Evolutionary conservation across 2,797 vertebrate species (phyloP).

Genomic region (Tolypeutes matacus): DNA sequence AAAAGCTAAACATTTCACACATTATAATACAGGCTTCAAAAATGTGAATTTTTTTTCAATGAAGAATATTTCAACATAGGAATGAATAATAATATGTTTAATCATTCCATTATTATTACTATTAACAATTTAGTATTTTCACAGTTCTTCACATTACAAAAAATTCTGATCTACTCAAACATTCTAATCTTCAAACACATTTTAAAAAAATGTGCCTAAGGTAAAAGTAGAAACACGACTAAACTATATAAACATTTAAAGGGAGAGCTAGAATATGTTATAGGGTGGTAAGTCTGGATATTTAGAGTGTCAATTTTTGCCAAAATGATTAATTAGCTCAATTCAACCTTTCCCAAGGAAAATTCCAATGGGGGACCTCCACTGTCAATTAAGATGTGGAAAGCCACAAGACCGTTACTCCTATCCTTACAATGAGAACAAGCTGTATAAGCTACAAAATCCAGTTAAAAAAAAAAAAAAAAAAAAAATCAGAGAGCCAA

Average conservation of each 20-base stretch:
- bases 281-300: background rate
- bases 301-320: slow-evolving; percentile 12
- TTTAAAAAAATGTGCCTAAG: background rate
- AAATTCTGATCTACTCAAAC: background rate
- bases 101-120: background rate
- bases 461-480: background rate
- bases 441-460: background rate
- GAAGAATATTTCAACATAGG: slow-evolving; percentile 32
- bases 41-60: slow-evolving; percentile 15
- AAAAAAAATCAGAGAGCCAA: background rate
- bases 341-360: background rate
- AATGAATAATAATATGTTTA: background rate
- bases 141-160: background rate
- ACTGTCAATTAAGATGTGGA: background rate
- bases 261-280: background rate
- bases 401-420: background rate
- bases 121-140: background rate
- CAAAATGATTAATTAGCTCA: slow-evolving; percentile 53
- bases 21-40: background rate
- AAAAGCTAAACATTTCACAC: background rate
- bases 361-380: background rate
- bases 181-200: background rate
- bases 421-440: background rate
- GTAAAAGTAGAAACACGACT: background rate
- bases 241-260: slow-evolving; percentile 17